A percentile compares a stretch with the other conserved stretches of the same genome.
phyloP scores from a whole-genome alignment of 2,888 invertebrate species.

The Polydrusus pterygomalis region DNA sequence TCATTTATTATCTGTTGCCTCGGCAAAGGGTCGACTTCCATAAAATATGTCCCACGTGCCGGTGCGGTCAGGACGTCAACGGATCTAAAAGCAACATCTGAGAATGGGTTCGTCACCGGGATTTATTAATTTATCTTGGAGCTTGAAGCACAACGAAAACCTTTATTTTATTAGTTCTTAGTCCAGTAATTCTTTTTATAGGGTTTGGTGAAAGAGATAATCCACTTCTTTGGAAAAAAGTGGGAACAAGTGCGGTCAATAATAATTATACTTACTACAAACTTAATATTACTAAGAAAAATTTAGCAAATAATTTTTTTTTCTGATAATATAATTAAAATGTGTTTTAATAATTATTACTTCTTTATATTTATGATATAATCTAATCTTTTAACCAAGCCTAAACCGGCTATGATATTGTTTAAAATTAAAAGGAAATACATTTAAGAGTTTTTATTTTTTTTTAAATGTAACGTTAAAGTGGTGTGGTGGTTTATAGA shows the following conservation, averaged over 20 bases:
- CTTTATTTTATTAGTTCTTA: constrained; percentile 3
- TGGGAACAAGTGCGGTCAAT: too few species aligned
- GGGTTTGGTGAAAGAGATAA: too few species aligned
- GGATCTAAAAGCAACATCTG: constrained; percentile 32
- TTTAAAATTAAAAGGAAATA: too few species aligned
- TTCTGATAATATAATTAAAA: too few species aligned
- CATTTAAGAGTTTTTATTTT: too few species aligned
- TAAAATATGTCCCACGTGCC: constrained; percentile 32
- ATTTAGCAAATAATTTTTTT: background rate
- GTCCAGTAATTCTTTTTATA: background rate
- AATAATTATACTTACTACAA: too few species aligned
- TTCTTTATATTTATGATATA: too few species aligned
- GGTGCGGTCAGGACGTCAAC: constrained; percentile 36
- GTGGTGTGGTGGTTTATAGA: too few species aligned
- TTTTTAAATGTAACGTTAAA: too few species aligned
- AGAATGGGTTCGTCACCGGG: constrained; percentile 29
- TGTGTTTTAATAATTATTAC: too few species aligned
- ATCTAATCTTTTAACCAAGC: too few species aligned
- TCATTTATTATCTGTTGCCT: constrained; percentile 31
- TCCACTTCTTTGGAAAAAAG: background rate
- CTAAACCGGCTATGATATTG: too few species aligned
- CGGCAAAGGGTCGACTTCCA: constrained; percentile 24
- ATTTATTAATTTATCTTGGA: constrained; percentile 28
- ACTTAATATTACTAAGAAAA: background rate
- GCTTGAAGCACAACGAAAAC: background rate